Evolutionary conservation across 2,113 vertebrate species (phyloP), one percentile per base, ranked within the genome.

Genomic region (Typhlomys cinereus): DNA sequence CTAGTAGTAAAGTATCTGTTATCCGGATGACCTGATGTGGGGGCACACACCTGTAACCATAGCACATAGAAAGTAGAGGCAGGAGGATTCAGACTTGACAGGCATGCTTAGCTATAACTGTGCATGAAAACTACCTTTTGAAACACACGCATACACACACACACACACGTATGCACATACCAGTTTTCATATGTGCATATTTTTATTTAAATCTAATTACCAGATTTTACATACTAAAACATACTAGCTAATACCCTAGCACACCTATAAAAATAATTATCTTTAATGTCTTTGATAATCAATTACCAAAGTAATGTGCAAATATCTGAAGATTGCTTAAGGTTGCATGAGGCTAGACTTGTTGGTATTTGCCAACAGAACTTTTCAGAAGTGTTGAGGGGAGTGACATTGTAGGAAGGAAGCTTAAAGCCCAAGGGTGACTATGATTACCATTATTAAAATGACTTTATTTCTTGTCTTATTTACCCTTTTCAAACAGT

Each of bases 331-430:
- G 79, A 92, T 67, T 89, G n/a, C 15, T 39, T 14, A 79, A 66
- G 85, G 75, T 62, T 83, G 71, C 50, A 92, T 61, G 27, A 48
- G 86, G 86, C n/a, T 46, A 79, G 92, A 48, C 92, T 79, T 74
- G 27, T 54, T 95, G 75, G 23, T 70, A 85, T 15, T 11, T 85
- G 23, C 39, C 69, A 94, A 62, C 89, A 64, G 8, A 52, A 29
- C 85, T 71, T 75, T 85, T 79, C 4, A 75, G 92, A n/a, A 93
- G 46, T n/a, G 90, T n/a, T 8, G 34, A 85, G 36, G 83, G 73
- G 7, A 52, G 62, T 88, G 31, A n/a, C 4, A 82, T 89, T 2
- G 31, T 15, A 50, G 25, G 66, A 89, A 29, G 8, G 92, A 84
- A 17, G 81, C 27, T 73, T 88, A 76, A 76, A 71, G 92, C 46